Evolutionary conservation across 2,113 vertebrate genomes (phyloP), one percentile per base, ranked within the genome.

Genomic region (Phylloscopus trochiloides): DNA sequence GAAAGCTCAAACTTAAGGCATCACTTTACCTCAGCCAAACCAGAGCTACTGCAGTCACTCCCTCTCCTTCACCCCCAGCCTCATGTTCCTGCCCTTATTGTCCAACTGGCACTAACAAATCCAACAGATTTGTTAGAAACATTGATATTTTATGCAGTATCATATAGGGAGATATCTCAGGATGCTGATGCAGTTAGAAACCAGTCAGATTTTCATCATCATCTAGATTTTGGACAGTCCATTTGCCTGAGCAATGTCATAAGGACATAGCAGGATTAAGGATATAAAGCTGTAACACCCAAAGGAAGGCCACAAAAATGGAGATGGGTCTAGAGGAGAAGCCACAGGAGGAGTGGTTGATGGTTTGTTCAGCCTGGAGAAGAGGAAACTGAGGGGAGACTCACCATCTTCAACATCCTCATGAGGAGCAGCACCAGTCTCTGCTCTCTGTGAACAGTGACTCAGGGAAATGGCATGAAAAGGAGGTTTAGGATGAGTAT

Each of bases 351-450:
- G 20, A 43, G 7, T 19, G 18, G 32, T 17, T 65, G 43, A 79
- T 15, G 43, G 6, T 36, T 50, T 65, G 32, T 19, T 73, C 36
- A 58, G 0, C 14, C 43, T 80, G 67, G 43, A 65, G 50, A 43
- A 57, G 7, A 50, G 18, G 32, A 45, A 36, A 45, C 3, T 28
- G 32, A 51, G 28, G 32, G 10, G 28, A 66, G 3, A n/a, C 4
- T 29, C 52, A 29, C 24, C 0, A 0, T n/a, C 8, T 29, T 43
- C 28, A 59, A 13, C 19, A 29, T 47, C 45, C 18, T 74, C 38
- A 8, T 4, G 16, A 66, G 12, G 18, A 12, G 8, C 36, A 80
- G 22, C 36, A n/a, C 4, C 18, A 19, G 32, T 20, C 32, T 66
- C 45, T 74, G 32, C 15, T 52, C 12, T 32, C 32, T 40, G 28